Conservation (phyloP, 2,113 vertebrate genomes). For the Pionites leucogaster region DNA sequence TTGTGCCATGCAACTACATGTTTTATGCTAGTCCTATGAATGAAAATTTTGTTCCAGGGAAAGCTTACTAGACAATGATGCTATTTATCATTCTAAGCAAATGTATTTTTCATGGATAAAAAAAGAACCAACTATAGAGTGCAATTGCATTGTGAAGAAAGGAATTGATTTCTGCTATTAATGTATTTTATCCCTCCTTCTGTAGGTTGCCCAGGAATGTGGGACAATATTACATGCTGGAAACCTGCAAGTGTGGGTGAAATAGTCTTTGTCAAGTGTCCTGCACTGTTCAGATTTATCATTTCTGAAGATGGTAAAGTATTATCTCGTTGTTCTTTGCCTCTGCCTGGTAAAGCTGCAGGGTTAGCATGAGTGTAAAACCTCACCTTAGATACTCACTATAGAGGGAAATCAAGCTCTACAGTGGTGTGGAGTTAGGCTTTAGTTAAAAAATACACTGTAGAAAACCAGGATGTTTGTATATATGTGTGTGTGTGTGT, state of each 20-base stretch:
- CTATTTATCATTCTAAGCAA: neutral
- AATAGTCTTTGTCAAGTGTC: conserved; percentile 88
- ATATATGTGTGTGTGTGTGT: rapidly evolving
- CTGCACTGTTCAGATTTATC: conserved; percentile 87
- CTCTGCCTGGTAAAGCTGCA: neutral
- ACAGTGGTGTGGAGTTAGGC: neutral
- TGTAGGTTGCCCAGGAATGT: conserved; percentile 89
- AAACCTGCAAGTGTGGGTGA: conserved; percentile 84
- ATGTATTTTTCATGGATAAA: neutral
- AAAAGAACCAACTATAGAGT: neutral
- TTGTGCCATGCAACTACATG: neutral
- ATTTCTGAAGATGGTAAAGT: conserved; percentile 87
- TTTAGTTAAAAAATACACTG: neutral
- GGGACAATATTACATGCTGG: conserved; percentile 98
- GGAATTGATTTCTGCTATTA: neutral
- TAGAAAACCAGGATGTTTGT: neutral
- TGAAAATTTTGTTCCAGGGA: neutral
- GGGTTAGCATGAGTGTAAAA: neutral
- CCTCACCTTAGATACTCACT: neutral
- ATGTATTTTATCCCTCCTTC: neutral
- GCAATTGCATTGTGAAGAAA: neutral
- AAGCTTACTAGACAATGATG: neutral
- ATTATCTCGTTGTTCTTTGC: neutral
- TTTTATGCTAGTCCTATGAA: neutral
- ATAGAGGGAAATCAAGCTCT: neutral